A percentile compares a stretch with the other conserved stretches of the same genome.
These are phyloP conservation scores for Xylota sylvarum DNA, from an alignment of 2,888 invertebrate species.

Conservation along the genomic window DNA sequence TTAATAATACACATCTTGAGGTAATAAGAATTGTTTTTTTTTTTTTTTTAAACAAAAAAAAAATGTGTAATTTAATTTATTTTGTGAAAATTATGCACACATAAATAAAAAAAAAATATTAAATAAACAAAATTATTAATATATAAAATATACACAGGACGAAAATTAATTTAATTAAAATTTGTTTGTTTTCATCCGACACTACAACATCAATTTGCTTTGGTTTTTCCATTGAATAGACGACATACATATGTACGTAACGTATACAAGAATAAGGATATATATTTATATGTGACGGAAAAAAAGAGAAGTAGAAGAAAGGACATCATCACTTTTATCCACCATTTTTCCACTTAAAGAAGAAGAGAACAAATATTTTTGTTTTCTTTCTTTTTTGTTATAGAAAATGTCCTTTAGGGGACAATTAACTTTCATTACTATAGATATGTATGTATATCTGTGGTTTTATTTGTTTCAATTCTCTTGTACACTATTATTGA, in stretches of 20 bases:
- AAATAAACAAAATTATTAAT: not conserved
- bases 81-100: constrained; percentile 23
- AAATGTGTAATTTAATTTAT: not conserved
- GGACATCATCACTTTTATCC: constrained; percentile 39
- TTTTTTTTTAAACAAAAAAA: not conserved
- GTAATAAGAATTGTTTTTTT: not conserved
- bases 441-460: constrained; percentile 11
- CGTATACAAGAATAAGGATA: constrained; percentile 2
- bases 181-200: constrained; percentile 5
- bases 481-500: constrained; percentile 47
- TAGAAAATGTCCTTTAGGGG: constrained; percentile 22
- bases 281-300: constrained; percentile 27
- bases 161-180: not conserved
- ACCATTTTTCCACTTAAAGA: constrained; percentile 39
- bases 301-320: constrained; percentile 27
- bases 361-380: constrained; percentile 5
- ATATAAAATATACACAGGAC: constrained; percentile 27
- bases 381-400: not conserved
- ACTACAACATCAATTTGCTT: constrained; percentile 44
- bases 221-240: constrained; percentile 2
- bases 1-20: constrained; percentile 36
- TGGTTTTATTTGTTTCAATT: constrained; percentile 9
- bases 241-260: not conserved
- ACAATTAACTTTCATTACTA: not conserved
- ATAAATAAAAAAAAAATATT: not conserved